These are phyloP conservation scores for Nannospalax galili DNA, from an alignment of 2,113 vertebrate genomes.

Conservation along the genomic window DNA sequence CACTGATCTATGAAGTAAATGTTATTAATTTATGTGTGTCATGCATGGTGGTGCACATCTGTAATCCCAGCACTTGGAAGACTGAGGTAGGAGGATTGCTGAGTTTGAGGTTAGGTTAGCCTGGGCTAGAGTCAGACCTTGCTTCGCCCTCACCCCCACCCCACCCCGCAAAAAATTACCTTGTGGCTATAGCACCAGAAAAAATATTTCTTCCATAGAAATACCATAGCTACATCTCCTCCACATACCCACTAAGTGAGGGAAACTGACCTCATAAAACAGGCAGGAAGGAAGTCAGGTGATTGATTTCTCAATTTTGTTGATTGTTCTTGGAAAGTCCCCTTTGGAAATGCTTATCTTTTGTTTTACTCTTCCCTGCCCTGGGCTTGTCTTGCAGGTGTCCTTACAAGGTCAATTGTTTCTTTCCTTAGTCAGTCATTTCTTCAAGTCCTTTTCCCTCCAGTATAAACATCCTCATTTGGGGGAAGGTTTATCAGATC, in stretches of 20 bases:
- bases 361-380: constrained; percentile 50
- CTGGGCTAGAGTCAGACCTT: background rate
- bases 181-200: background rate
- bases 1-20: no score
- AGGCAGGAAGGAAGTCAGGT: constrained; percentile 27
- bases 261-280: background rate
- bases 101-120: background rate
- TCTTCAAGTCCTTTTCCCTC: background rate
- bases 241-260: background rate
- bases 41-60: background rate
- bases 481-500: background rate
- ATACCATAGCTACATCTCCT: background rate
- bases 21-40: background rate
- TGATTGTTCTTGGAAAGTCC: constrained; percentile 49
- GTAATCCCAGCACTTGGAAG: background rate
- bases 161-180: background rate
- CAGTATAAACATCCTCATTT: background rate
- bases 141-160: no score
- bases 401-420: background rate
- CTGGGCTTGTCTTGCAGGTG: background rate
- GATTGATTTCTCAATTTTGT: background rate
- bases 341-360: background rate
- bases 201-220: background rate
- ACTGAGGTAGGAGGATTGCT: background rate
- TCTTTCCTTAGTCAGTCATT: background rate